phyloP scores from a whole-genome alignment of 2,113 vertebrate species.

The Myotis davidii region DNA sequence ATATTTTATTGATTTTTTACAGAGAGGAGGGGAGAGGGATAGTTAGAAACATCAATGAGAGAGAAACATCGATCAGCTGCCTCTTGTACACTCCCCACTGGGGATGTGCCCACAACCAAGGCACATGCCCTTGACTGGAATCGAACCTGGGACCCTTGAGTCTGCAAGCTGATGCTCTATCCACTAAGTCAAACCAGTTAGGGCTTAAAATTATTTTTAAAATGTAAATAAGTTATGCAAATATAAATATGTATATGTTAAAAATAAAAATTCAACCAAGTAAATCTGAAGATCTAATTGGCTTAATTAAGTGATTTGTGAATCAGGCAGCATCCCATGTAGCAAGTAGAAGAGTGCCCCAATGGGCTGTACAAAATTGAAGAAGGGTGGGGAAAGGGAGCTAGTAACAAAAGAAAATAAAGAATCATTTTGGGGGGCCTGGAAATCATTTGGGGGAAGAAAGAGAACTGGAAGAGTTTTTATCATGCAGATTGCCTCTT shows the following conservation, averaged over 20 bases:
- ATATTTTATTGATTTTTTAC: too few relatives aligned
- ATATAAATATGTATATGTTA: not conserved
- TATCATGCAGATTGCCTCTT: not conserved
- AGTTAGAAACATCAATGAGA: too few relatives aligned
- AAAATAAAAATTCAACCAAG: not conserved
- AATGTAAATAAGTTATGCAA: constrained; percentile 18
- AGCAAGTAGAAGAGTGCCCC: not conserved
- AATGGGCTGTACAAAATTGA: not conserved
- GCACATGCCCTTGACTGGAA: too few relatives aligned
- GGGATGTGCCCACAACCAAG: too few relatives aligned
- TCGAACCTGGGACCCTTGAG: too few relatives aligned
- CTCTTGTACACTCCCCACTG: too few relatives aligned
- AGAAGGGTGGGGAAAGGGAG: not conserved
- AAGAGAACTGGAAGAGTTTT: not conserved
- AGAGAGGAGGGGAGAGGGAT: too few relatives aligned
- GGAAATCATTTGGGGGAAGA: not conserved
- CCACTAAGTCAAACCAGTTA: too few relatives aligned
- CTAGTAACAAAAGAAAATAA: not conserved
- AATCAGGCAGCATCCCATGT: not conserved
- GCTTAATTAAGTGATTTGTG: not conserved
- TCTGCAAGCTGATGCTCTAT: too few relatives aligned
- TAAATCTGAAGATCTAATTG: not conserved
- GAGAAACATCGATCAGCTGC: too few relatives aligned
- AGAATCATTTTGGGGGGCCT: not conserved
- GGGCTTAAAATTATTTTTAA: not conserved